These are phyloP conservation scores for Pycnonotus jocosus DNA, from an alignment of 2,113 vertebrate genomes.

Conservation along the genomic window DNA sequence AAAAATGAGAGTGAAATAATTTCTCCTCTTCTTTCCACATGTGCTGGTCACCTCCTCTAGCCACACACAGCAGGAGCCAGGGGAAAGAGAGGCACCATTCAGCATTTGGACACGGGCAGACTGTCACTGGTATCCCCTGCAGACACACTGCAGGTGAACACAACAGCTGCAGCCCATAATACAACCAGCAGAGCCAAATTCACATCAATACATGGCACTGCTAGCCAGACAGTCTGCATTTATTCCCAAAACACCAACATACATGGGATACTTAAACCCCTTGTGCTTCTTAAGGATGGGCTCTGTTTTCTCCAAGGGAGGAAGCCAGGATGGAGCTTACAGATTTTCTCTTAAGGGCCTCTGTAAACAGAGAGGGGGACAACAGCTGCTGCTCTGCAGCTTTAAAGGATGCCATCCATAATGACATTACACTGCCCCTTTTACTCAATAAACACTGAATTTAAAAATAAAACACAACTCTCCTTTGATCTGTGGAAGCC, in stretches of 20 bases:
- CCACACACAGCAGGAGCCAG: background rate
- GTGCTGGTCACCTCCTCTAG: background rate
- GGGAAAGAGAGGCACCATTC: background rate
- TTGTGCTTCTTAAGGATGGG: background rate
- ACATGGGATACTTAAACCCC: background rate
- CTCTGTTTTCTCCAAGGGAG: background rate
- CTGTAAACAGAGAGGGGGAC: background rate
- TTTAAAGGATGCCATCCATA: background rate
- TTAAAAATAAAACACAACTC: constrained; percentile 35
- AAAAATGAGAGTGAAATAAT: background rate
- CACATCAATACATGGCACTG: background rate
- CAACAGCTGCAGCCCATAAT: rapidly evolving
- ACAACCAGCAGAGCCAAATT: background rate
- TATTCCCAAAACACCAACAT: background rate
- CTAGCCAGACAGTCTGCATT: background rate
- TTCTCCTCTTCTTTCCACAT: background rate
- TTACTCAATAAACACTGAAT: background rate
- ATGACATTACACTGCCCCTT: background rate
- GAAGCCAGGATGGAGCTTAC: background rate
- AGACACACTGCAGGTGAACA: background rate
- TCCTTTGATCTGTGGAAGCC: constrained; percentile 22
- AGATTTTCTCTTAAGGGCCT: background rate
- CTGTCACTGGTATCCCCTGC: rapidly evolving
- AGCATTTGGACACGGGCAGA: background rate
- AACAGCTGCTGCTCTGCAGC: background rate